phyloP scores from a whole-genome alignment of 2,113 vertebrate species.

The Peromyscus polionotus region DNA sequence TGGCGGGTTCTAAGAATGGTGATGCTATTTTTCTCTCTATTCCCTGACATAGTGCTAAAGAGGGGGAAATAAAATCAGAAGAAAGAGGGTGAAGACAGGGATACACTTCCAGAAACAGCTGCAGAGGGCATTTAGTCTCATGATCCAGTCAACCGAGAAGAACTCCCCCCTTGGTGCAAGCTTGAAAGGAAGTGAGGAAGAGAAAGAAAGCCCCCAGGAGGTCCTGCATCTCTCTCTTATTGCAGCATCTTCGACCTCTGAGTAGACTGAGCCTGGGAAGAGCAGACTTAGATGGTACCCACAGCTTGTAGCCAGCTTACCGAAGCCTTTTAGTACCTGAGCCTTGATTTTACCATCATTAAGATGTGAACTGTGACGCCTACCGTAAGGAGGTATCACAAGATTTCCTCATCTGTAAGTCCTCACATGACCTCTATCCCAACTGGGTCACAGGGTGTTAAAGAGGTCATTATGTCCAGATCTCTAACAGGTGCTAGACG shows the following conservation, averaged over 20 bases:
- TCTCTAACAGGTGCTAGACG: rapidly evolving
- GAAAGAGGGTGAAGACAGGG: neutral
- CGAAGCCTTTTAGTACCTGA: neutral
- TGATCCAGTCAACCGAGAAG: neutral
- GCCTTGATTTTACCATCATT: neutral
- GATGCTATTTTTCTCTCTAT: conserved; percentile 61
- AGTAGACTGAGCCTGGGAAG: neutral
- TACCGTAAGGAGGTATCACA: neutral
- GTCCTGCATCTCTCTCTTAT: neutral
- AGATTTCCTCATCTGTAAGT: neutral
- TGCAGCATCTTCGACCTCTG: neutral
- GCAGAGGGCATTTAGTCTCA: neutral
- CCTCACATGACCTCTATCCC: neutral
- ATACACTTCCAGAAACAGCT: conserved; percentile 8
- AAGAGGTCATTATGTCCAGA: neutral
- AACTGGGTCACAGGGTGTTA: rapidly evolving
- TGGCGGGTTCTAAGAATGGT: neutral
- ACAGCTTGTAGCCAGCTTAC: neutral
- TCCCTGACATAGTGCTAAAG: conserved; percentile 27
- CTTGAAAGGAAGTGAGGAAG: neutral
- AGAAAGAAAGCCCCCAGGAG: neutral
- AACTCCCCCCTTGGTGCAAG: neutral
- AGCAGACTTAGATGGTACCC: neutral
- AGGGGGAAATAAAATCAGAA: neutral
- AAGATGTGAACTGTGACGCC: neutral